Conservation (phyloP, 30 jellyfish, hydroid and myxozoan genomes). For the Turritopsis dohrnii region DNA sequence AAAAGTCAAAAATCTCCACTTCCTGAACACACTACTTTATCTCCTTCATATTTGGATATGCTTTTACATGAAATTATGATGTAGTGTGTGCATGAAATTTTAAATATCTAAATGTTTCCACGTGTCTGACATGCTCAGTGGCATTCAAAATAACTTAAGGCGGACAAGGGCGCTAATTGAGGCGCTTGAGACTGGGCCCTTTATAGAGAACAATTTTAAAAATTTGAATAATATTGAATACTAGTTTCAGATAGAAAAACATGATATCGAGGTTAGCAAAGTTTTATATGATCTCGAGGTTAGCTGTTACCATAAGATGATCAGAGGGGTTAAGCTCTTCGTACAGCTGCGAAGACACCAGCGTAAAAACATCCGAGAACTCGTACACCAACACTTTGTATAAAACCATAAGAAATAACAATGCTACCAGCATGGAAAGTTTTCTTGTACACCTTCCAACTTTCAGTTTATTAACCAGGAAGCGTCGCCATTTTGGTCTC, state of each 20-base stretch:
- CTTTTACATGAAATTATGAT: too few relatives aligned
- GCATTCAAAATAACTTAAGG: too few relatives aligned
- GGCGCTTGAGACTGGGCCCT: too few relatives aligned
- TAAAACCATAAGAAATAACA: conserved; percentile 17
- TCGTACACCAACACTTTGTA: background rate
- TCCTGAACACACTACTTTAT: too few relatives aligned
- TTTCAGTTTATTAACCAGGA: conserved; percentile 26
- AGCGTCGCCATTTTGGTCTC: conserved; percentile 16
- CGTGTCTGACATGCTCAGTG: too few relatives aligned
- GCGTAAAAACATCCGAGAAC: conserved; percentile 29
- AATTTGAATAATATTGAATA: background rate
- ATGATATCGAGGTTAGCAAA: conserved; percentile 19
- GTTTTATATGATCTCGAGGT: conserved; percentile 15
- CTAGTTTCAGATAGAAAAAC: background rate
- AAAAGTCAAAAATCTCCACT: too few relatives aligned
- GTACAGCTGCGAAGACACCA: conserved; percentile 53
- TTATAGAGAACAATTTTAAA: too few relatives aligned
- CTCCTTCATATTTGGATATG: too few relatives aligned
- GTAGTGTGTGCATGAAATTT: too few relatives aligned
- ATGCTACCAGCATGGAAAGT: conserved; percentile 11
- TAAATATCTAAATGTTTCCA: too few relatives aligned
- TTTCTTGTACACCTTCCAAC: conserved; percentile 21
- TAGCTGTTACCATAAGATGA: conserved; percentile 73
- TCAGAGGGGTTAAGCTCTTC: conserved; percentile 76
- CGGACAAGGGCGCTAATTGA: too few relatives aligned